Conservation (phyloP, 2,113 vertebrate genomes). For the Seriola rivoliana region DNA sequence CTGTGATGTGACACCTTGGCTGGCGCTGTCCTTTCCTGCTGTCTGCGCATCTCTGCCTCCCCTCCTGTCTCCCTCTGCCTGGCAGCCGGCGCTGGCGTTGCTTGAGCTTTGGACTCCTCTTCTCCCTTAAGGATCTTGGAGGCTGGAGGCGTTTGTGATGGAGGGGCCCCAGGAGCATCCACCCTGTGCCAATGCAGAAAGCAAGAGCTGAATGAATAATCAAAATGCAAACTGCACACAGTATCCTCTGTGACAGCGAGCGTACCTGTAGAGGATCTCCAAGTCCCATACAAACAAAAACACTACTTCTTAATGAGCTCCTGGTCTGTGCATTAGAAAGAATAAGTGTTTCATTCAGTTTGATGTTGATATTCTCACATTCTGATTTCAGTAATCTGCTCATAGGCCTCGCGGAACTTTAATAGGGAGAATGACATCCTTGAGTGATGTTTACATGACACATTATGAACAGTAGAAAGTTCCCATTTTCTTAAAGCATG, state of each 20-base stretch:
- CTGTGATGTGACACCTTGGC: conserved; percentile 53
- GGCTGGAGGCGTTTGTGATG: conserved; percentile 77
- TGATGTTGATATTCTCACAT: conserved; percentile 35
- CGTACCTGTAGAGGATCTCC: conserved; percentile 31
- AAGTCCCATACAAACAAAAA: conserved; percentile 33
- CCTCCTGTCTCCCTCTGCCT: conserved; percentile 49
- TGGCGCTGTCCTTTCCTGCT: conserved; percentile 26
- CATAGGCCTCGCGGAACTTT: neutral
- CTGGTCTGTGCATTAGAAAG: neutral
- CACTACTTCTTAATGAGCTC: conserved; percentile 24
- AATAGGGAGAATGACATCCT: conserved; percentile 13
- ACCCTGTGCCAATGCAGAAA: conserved; percentile 72
- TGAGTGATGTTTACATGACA: conserved; percentile 59
- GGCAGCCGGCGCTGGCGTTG: conserved; percentile 54
- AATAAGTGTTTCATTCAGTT: conserved; percentile 16
- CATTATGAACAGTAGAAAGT: conserved; percentile 28
- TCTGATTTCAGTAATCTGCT: conserved; percentile 9
- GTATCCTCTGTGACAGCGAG: conserved; percentile 23
- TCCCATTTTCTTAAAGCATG: conserved; percentile 53
- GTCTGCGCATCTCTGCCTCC: conserved; percentile 30
- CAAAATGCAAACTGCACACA: conserved; percentile 39
- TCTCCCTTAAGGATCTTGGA: conserved; percentile 78
- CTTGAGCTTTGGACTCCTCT: conserved; percentile 52
- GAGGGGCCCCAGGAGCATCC: conserved; percentile 68
- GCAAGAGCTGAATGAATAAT: conserved; percentile 67